Percentiles rank a stretch among this genome's conserved stretches.
Evolutionary conservation across 2,888 invertebrate genomes (phyloP).

Genomic region (Lasioglossum marginatum): DNA sequence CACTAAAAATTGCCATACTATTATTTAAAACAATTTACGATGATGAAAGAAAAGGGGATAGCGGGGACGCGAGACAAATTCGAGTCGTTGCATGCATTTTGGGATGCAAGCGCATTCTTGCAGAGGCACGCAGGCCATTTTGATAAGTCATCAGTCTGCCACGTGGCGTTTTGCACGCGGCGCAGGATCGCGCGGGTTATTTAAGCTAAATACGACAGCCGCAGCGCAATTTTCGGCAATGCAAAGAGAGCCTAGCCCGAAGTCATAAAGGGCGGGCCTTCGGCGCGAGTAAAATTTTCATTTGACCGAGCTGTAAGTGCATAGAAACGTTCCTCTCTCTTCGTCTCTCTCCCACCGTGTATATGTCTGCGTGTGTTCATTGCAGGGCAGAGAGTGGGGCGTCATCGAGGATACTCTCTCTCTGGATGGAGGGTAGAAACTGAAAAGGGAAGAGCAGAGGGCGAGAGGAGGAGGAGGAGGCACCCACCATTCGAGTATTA

Average conservation of each 20-base stretch:
- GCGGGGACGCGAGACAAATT: too few species aligned
- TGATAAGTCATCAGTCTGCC: not conserved
- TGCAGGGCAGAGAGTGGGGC: slow-evolving; percentile 17
- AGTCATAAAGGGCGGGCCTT: slow-evolving; percentile 64
- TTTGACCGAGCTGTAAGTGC: slow-evolving; percentile 54
- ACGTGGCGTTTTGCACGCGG: not conserved
- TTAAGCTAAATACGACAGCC: slow-evolving; percentile 48
- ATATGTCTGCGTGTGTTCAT: slow-evolving; percentile 1
- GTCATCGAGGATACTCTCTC: slow-evolving; percentile 36
- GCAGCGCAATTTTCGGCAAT: slow-evolving; percentile 52
- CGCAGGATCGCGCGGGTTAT: slow-evolving; percentile 25
- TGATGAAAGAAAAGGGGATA: not conserved
- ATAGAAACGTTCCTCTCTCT: slow-evolving; percentile 30
- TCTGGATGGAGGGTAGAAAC: slow-evolving; percentile 41
- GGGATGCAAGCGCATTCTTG: not conserved
- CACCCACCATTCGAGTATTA: slow-evolving; percentile 72
- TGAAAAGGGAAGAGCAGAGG: slow-evolving; percentile 48
- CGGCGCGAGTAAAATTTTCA: slow-evolving; percentile 71
- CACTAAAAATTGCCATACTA: not conserved
- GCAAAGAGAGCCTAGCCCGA: slow-evolving; percentile 40
- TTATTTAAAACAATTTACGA: not conserved
- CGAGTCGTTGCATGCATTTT: not conserved
- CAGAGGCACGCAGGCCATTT: not conserved
- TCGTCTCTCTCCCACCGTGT: not conserved
- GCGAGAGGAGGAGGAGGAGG: slow-evolving; percentile 4